Conservation (phyloP, 2,888 invertebrate genomes). For the Pyralis farinalis region DNA sequence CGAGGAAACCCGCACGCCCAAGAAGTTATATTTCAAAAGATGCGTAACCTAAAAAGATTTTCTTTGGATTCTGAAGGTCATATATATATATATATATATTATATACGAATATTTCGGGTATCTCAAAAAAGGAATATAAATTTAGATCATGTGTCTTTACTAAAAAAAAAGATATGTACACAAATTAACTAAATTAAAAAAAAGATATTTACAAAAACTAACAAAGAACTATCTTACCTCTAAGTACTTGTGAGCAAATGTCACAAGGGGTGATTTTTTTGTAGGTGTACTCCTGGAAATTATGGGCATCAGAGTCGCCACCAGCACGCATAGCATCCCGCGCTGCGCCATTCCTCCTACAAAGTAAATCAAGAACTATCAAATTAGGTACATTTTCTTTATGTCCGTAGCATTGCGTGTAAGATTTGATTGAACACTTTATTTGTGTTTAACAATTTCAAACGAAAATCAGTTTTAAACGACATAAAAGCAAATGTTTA, state of each 20-base stretch:
- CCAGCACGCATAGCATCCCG: slow-evolving; percentile 81
- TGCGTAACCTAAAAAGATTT: too few species aligned
- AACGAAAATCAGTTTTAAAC: slow-evolving; percentile 6
- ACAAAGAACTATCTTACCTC: too few species aligned
- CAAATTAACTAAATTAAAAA: too few species aligned
- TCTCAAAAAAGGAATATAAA: too few species aligned
- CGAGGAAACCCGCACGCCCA: too few species aligned
- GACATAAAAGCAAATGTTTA: slow-evolving; percentile 10
- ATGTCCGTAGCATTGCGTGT: neutral
- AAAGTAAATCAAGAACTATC: slow-evolving; percentile 2
- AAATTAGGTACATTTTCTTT: slow-evolving; percentile 1
- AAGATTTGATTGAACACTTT: slow-evolving; percentile 1
- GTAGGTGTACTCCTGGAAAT: slow-evolving; percentile 96
- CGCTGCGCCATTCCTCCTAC: slow-evolving; percentile 88
- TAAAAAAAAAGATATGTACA: too few species aligned
- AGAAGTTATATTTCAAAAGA: too few species aligned
- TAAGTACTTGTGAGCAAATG: slow-evolving; percentile 94
- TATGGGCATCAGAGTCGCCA: slow-evolving; percentile 88
- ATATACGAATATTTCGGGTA: too few species aligned
- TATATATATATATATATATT: too few species aligned
- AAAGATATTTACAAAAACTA: too few species aligned
- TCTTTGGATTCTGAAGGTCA: too few species aligned
- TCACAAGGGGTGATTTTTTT: slow-evolving; percentile 98
- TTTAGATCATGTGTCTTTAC: too few species aligned
- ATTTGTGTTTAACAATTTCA: neutral